phyloP scores from a whole-genome alignment of 2,888 invertebrate genomes.

The Xestobium rufovillosum region DNA sequence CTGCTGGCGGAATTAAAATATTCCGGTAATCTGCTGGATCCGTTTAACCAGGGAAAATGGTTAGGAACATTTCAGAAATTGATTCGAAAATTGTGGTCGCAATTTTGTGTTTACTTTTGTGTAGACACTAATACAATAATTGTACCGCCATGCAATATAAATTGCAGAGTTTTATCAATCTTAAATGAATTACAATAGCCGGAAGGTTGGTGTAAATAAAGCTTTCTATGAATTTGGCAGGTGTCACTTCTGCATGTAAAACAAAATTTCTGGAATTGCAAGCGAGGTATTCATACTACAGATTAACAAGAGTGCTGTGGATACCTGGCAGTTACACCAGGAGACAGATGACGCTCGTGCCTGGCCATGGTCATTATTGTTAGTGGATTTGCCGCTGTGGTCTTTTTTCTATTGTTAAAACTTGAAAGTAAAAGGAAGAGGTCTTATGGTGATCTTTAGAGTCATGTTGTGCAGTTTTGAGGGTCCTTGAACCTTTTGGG shows the following conservation, averaged over 20 bases:
- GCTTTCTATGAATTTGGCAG: neutral
- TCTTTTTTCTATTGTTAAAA: neutral
- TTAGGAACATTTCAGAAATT: no score
- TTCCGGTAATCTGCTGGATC: conserved; percentile 4
- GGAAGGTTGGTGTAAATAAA: neutral
- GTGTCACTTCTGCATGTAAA: neutral
- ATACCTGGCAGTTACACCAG: neutral
- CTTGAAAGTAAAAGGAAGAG: no score
- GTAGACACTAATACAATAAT: no score
- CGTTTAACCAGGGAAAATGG: no score
- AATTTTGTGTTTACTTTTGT: no score
- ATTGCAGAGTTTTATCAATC: conserved; percentile 30
- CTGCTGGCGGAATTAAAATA: neutral
- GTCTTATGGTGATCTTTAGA: no score
- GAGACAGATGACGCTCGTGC: conserved; percentile 3
- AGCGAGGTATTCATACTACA: neutral
- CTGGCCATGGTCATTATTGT: neutral
- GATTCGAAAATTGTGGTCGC: no score
- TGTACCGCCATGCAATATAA: no score
- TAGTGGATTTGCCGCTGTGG: conserved; percentile 1
- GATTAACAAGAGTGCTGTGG: neutral
- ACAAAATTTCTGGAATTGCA: neutral
- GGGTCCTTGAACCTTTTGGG: no score
- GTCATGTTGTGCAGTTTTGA: no score
- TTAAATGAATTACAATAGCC: conserved; percentile 20